Conservation (phyloP, 2,888 invertebrate species). For the Plebejus melissa region DNA sequence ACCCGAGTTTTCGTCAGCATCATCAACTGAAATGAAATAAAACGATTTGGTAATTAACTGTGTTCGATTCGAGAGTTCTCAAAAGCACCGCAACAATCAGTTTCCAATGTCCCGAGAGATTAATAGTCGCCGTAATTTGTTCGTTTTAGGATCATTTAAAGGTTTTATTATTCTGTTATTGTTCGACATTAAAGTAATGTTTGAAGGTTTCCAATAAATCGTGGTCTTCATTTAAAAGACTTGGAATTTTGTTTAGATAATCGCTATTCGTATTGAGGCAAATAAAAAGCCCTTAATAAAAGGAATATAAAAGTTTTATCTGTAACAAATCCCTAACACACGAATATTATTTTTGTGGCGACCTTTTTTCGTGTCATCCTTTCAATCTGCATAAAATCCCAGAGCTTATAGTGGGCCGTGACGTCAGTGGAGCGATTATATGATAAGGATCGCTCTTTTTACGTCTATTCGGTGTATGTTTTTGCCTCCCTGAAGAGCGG, state of each 20-base stretch:
- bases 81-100: neutral
- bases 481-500: neutral
- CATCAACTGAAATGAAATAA: neutral
- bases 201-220: neutral
- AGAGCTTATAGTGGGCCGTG: neutral
- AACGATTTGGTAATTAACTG: neutral
- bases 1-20: neutral
- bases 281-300: neutral
- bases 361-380: constrained; percentile 20
- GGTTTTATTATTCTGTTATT: constrained; percentile 1
- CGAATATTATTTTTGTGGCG: neutral
- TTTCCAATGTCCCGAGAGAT: neutral
- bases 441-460: neutral
- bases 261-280: neutral
- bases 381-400: constrained; percentile 20
- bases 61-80: neutral
- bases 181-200: neutral
- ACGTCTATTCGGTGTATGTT: neutral
- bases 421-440: constrained; percentile 13
- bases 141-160: constrained; percentile 6
- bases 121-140: neutral
- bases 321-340: neutral
- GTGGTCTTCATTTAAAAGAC: neutral
- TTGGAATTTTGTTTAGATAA: neutral
- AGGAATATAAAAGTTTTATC: neutral